These are phyloP conservation scores for Probosciger aterrimus DNA, from an alignment of 2,113 vertebrate genomes.

Conservation along the genomic window DNA sequence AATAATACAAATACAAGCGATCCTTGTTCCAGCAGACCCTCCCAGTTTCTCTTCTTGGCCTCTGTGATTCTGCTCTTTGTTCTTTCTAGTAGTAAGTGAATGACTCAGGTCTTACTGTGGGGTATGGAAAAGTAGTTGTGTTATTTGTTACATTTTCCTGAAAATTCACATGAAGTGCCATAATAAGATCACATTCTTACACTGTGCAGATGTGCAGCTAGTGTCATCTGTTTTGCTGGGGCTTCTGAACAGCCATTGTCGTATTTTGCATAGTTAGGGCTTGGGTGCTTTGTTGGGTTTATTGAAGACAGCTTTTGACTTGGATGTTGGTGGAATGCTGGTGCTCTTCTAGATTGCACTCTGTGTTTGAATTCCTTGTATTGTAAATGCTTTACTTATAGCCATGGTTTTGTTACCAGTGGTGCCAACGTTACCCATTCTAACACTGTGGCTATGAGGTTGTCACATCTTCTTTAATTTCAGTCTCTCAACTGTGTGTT, in stretches of 20 bases:
- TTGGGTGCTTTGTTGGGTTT: not conserved
- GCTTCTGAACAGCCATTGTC: fast-evolving
- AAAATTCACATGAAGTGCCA: fast-evolving
- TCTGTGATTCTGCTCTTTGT: not conserved
- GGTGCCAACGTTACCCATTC: not conserved
- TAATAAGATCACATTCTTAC: fast-evolving
- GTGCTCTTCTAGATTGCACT: not conserved
- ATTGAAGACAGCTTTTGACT: not conserved
- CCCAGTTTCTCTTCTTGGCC: not conserved
- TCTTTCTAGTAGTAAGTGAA: not conserved
- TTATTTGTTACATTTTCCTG: not conserved
- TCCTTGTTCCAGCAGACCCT: not conserved
- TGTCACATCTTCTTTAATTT: not conserved
- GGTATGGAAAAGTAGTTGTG: not conserved
- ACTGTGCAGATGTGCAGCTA: not conserved
- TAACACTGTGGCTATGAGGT: not conserved
- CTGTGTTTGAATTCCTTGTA: not conserved
- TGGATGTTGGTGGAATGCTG: not conserved
- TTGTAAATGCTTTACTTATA: fast-evolving
- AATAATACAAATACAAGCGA: not conserved
- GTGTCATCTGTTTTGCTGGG: not conserved
- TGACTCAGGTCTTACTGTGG: not conserved
- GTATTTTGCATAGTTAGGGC: not conserved
- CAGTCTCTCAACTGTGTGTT: fast-evolving
- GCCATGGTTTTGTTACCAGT: not conserved